Evolutionary conservation across 2,113 vertebrate species (phyloP), one percentile per base, ranked within the genome.

Genomic region (Corythoichthys haematopterus): DNA sequence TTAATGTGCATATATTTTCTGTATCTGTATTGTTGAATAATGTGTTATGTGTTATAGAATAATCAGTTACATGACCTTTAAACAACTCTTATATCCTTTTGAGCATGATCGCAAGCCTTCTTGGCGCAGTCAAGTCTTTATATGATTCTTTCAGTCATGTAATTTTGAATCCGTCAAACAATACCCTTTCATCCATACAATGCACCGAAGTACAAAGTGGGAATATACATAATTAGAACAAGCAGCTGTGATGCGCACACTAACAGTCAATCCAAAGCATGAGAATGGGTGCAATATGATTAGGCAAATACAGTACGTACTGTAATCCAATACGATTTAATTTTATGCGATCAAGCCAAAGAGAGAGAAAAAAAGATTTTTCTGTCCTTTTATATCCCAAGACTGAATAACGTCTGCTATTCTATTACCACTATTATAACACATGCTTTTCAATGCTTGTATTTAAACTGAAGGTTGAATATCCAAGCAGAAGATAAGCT

Each of bases 381-480:
- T 64, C 20, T 36, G 6, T 36, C 11, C 59, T 69, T 61, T 59
- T 76, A 38, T 58, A 2, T 52, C 47, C 20, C 36, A 50, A 64
- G 64, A 80, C 77, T 68, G 62, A 67, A 80, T 82, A 72, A 67
- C 66, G 58, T 68, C 77, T 79, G 55, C 33, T 13, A 57, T 82
- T 77, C 71, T 78, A 77, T 82, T 79, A 78, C 62, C 8, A 11
- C 47, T 65, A 14, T 4, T 43, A 73, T 55, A 70, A 82, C 66
- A 83, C 80, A 79, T 79, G 79, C 73, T 76, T 77, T 62, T 80
- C 75, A 78, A 78, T 78, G 64, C 57, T 77, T 70, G 77, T 2
- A 10, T 59, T 73, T 52, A 38, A 73, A 78, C 70, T 77, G 69
- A 8, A 58, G 8, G 4, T 76, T 37, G 67, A 80, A 64, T 3